Evolutionary conservation across 2,888 invertebrate species (phyloP).

Genomic region (Gastracanthus pulcherrimus): DNA sequence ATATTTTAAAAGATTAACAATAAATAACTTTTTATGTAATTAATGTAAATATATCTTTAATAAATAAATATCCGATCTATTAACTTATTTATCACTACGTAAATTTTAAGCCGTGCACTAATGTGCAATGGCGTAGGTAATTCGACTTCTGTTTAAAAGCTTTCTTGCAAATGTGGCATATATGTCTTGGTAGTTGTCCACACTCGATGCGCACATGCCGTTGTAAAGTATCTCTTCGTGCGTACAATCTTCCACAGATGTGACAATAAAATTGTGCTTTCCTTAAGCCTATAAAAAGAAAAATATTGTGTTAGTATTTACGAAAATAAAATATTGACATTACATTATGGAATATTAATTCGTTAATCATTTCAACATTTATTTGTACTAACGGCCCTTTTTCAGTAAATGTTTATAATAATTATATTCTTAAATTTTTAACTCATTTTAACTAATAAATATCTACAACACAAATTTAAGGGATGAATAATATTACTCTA

Average conservation of each 20-base stretch:
- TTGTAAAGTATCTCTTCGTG: slow-evolving; percentile 85
- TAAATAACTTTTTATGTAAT: too few relatives aligned
- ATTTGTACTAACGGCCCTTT: too few relatives aligned
- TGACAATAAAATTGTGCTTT: not conserved
- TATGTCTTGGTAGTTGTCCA: slow-evolving; percentile 85
- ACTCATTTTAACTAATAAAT: too few relatives aligned
- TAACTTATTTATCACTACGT: not conserved
- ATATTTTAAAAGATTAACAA: too few relatives aligned
- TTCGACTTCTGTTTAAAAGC: slow-evolving; percentile 82
- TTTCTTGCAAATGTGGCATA: slow-evolving; percentile 84
- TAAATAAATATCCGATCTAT: too few relatives aligned
- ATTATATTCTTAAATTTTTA: too few relatives aligned
- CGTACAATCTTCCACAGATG: slow-evolving; percentile 64
- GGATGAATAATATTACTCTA: too few relatives aligned
- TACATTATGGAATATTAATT: too few relatives aligned
- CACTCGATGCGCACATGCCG: slow-evolving; percentile 88
- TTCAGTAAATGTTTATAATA: too few relatives aligned
- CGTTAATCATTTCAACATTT: too few relatives aligned
- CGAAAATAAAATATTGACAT: not conserved
- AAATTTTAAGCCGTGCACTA: not conserved
- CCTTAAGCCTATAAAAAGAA: slow-evolving; percentile 35
- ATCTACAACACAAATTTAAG: too few relatives aligned
- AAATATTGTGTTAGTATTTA: not conserved
- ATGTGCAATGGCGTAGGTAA: slow-evolving; percentile 69
- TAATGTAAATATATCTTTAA: too few relatives aligned